These are phyloP conservation scores for Lepidocyrtoides sp. DNA, from an alignment of 2,888 invertebrate species.

Conservation along the genomic window DNA sequence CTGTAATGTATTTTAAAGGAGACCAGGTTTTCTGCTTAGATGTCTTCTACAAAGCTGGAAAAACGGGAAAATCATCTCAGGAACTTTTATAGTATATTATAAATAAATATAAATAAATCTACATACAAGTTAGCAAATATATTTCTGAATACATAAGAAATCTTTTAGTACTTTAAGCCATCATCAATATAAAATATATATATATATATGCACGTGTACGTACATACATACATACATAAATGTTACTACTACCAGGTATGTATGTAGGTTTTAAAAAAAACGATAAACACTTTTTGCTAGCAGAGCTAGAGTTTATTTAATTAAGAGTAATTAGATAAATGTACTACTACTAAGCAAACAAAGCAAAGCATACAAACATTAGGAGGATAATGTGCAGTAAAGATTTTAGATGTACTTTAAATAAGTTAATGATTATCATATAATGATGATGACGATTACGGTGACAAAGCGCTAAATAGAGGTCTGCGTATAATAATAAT, in stretches of 20 bases:
- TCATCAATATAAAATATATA: too few species aligned
- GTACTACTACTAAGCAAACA: not conserved
- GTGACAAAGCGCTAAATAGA: conserved; percentile 40
- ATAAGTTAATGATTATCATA: not conserved
- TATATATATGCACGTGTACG: too few species aligned
- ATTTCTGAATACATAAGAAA: conserved; percentile 20
- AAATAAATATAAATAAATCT: not conserved
- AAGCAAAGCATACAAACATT: not conserved
- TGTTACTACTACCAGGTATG: not conserved
- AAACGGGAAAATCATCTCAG: conserved; percentile 76
- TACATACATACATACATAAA: too few species aligned
- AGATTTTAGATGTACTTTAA: not conserved
- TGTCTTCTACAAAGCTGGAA: conserved; percentile 75
- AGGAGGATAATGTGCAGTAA: not conserved
- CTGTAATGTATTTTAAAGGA: conserved; percentile 43
- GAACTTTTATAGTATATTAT: conserved; percentile 76
- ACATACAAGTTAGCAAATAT: not conserved
- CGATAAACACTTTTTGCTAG: conserved; percentile 5
- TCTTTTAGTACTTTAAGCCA: conserved; percentile 47
- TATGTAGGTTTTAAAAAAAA: not conserved
- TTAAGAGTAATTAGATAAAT: too few species aligned
- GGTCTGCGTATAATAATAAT: conserved; percentile 7
- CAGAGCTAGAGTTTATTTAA: not conserved
- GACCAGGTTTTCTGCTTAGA: conserved; percentile 67
- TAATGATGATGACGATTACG: not conserved